Evolutionary conservation across 92 coral and sea anemone species (phyloP), one percentile per base, ranked within the genome.

Genomic region (Porites rus): DNA sequence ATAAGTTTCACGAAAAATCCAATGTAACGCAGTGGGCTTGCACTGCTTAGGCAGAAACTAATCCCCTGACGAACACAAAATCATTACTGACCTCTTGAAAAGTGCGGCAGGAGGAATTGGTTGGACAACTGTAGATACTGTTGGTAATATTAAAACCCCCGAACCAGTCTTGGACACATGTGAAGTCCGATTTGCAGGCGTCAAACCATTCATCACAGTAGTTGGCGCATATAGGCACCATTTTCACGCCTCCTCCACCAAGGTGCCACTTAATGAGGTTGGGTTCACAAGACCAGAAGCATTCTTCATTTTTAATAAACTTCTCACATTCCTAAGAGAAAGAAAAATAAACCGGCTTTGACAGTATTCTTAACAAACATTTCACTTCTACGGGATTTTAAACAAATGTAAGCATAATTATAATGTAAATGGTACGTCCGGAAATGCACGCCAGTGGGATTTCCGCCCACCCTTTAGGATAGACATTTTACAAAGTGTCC

Each of bases 201-300:
- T 85, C 90, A 79, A 87, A 96, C 99, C 99, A 96, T 1, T 76
- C 68, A 64, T 93, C 74, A 31, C 99, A 96, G 85, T 93, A 96
- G 7, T 72, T 77, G 0, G 93, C 92, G 72, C 99, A 96, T 6
- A 96, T 80, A 0, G 99, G 99, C 25, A 94, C 95, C 28, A 67
- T 66, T 16, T 77, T 51, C 16, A 94, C 19, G 6, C 4, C 7
- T 0, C 91, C 94, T 1, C 67, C 78, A 6, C 31, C 73, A 17
- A 38, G 25, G 51, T 93, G 93, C 96, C 98, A 96, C 61, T 75
- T 89, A 79, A 94, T 87, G 2, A 96, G 94, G 74, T 79, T 92
- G 1, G 99, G 99, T n/a, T 96, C 99, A 76, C 99, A 96, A 51
- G 72, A 78, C 67, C 69, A 96, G 89, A 96, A 96, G 64, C 99